Base-by-base conservation (phyloP, 2,888 invertebrate genomes). In the Drosophila koepferae region DNA sequence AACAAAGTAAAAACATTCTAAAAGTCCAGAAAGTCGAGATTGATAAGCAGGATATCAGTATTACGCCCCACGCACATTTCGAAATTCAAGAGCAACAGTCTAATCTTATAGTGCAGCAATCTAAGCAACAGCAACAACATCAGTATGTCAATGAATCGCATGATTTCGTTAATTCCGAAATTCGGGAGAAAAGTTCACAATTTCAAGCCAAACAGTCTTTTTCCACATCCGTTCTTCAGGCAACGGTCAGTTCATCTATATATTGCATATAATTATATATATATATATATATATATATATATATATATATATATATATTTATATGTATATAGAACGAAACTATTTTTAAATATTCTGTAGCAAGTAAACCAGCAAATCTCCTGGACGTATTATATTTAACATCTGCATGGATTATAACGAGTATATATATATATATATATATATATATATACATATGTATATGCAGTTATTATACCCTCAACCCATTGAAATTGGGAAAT, bases 1-100 rank as follows among this genome's bases (percentile, higher is more conserved):
- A 51, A 41, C 23, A 51, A 58, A 28, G 48, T 44, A 12, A 53
- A 48, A 49, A 31, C 58, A 48, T 43, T 10, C 18, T 53, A 14
- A 55, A 65, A 46, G 72, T 65, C 18, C 67, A 75, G 31, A 63
- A 65, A 36, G 18, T 36, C 38, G 53, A 63, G 40, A 54, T 71
- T 34, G 40, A 48, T n/a, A 48, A 49, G 9, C 64, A 79, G 20
- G 46, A 63, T 28, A 43, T 59, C 14, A 18, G 48, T 48, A 28
- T 34, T 12, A 12, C 40, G 6, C 7, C 36, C 14, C 36, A 68
- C 6, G 38, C 49, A 34, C 48, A 71, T 36, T 36, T 60, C 16
- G 12, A 3, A 8, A 20, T 41, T 36, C 23, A 63, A 51, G 55
- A 75, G 16, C 51, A 66, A 16, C 63, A 75, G 31, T 51, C 61